Conservation (phyloP, 53 echinoderm and acorn worm genomes). For the Temnopleurus reevesii region DNA sequence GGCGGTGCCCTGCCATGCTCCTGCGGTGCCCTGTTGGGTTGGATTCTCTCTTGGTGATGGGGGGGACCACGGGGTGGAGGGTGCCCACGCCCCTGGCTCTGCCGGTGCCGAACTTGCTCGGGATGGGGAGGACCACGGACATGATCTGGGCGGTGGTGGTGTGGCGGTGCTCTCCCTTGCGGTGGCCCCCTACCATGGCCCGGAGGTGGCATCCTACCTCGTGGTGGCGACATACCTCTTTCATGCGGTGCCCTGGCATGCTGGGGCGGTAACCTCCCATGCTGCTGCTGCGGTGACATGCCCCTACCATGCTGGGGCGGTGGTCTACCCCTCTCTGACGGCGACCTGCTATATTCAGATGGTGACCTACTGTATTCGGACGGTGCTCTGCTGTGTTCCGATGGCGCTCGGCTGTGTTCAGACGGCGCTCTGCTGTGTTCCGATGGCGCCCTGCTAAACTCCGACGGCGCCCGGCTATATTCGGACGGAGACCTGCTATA, state of each 20-base stretch:
- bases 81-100: conserved; percentile 6
- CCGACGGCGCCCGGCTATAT: conserved; percentile 18
- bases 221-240: background rate
- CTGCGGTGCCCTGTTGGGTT: conserved; percentile 28
- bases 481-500: conserved; percentile 26
- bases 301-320: conserved; percentile 13
- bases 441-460: background rate
- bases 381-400: conserved; percentile 1
- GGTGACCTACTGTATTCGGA: conserved; percentile 28
- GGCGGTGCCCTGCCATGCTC: conserved; percentile 30
- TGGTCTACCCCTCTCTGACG: background rate
- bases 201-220: conserved; percentile 30
- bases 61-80: background rate
- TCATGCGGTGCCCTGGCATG: conserved; percentile 8
- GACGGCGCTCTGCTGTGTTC: background rate
- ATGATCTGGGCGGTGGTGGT: background rate
- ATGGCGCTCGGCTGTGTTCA: background rate
- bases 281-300: background rate
- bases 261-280: conserved; percentile 10
- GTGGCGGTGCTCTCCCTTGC: background rate
- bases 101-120: background rate
- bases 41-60: conserved; percentile 42
- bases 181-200: background rate
- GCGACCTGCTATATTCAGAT: conserved; percentile 25
- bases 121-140: background rate